Base-by-base conservation (phyloP, 2,797 vertebrate genomes). In the Rhinatrema bivittatum region DNA sequence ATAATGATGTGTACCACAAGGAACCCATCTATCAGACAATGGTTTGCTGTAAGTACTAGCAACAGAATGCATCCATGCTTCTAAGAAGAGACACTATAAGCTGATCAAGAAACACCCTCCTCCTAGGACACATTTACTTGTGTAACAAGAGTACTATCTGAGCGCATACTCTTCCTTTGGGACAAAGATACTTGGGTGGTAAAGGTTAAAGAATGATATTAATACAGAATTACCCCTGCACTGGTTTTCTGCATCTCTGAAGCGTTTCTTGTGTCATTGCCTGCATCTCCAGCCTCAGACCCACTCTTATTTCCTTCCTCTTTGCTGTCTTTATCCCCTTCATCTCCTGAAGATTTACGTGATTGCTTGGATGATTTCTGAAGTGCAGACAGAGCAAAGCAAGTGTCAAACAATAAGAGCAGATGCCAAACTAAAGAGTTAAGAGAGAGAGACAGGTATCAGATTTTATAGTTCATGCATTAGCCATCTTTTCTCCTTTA, bases 351-450 rank as follows among this genome's bases (percentile, higher is more conserved):
- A 44, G 91, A 90, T 72, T 91, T 91, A 80, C 91, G 85, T 41
- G 87, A 93, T 77, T 91, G 83, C 79, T 98, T 95, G 40, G 89
- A 89, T 38, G 88, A 89, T 78, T 93, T 94, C 88, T 93, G 60
- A 56, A 67, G 42, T 23, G 35, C 39, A n/a, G n/a, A n/a, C n/a
- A 29, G 25, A 66, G 15, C 43, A 24, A 62, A 37, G 54, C 22
- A 61, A 62, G n/a, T n/a, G 30, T 56, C 35, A 57, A 50, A 44
- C 41, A 46, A 25, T 30, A 21, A 49, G 1, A 43, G 41, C 54
- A 45, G 48, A 60, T 56, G 36, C 7, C 21, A 29, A 65, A 36
- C 34, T 60, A 29, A 35, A 12, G 11, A 34, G 1, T 32, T 29
- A 34, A 32, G 29, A 2, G 32, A 20, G 36, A 54, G 29, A 2